phyloP scores from a whole-genome alignment of 2,797 vertebrate species.

The Malacoraja senta region DNA sequence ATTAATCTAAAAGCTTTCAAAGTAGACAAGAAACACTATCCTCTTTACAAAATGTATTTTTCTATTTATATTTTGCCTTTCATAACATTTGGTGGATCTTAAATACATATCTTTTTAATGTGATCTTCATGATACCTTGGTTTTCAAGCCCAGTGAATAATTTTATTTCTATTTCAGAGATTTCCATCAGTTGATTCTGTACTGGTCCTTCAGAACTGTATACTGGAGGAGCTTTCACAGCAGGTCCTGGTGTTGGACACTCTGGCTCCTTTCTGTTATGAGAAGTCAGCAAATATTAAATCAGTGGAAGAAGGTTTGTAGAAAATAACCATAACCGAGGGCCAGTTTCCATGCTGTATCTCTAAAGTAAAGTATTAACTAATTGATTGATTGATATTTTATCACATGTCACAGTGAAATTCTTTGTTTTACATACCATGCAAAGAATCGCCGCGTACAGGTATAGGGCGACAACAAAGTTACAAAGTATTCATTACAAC shows the following conservation, averaged over 20 bases:
- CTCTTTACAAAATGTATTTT: not conserved
- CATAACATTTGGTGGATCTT: not conserved
- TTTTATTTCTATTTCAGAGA: slow-evolving; percentile 54
- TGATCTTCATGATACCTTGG: not conserved
- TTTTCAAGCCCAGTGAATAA: not conserved
- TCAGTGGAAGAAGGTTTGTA: slow-evolving; percentile 60
- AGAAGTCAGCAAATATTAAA: slow-evolving; percentile 45
- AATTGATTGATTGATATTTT: too few species aligned
- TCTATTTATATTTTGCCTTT: not conserved
- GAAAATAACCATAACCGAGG: not conserved
- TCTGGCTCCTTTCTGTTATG: slow-evolving; percentile 52
- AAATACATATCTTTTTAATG: not conserved
- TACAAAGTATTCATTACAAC: too few species aligned
- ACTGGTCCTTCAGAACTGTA: slow-evolving; percentile 52
- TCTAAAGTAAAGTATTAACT: too few species aligned
- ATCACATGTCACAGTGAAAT: too few species aligned
- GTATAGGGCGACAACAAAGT: too few species aligned
- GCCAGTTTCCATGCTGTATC: too few species aligned
- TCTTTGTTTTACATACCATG: too few species aligned
- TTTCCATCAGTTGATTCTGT: slow-evolving; percentile 52
- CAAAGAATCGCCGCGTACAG: too few species aligned
- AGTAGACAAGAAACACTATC: too few species aligned
- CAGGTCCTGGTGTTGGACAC: slow-evolving; percentile 57
- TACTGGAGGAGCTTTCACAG: slow-evolving; percentile 56
- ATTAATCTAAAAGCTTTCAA: too few species aligned